A percentile compares a stretch with the other conserved stretches of the same genome.
These are phyloP conservation scores for Biston stratarius DNA, from an alignment of 2,888 invertebrate species.

Conservation along the genomic window DNA sequence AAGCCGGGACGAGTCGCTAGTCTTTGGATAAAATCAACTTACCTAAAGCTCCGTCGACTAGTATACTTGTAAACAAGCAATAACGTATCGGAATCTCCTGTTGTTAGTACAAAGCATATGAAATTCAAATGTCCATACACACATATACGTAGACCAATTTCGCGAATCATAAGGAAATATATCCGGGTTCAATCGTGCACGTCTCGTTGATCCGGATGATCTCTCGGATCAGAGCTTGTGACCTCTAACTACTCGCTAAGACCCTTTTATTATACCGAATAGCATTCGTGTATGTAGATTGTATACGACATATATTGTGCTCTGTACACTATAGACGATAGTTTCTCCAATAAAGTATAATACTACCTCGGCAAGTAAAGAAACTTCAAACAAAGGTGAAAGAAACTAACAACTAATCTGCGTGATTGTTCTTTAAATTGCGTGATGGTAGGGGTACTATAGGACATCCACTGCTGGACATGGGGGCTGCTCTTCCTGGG, in stretches of 20 bases:
- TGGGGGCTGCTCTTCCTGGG: no score
- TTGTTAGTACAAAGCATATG: conserved; percentile 3
- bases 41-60: no score
- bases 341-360: no score
- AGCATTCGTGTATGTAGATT: conserved; percentile 8
- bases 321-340: not conserved
- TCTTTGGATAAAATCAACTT: no score
- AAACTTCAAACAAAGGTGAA: no score
- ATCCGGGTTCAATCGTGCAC: conserved; percentile 30
- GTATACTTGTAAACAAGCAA: no score
- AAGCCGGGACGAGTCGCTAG: no score
- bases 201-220: conserved; percentile 44
- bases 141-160: conserved; percentile 10
- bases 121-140: conserved; percentile 2
- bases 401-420: no score
- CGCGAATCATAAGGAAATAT: conserved; percentile 30
- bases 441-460: no score
- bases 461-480: no score
- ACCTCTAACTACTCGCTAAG: conserved; percentile 42
- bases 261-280: conserved; percentile 43
- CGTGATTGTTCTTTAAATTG: no score
- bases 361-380: not conserved
- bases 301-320: conserved; percentile 7
- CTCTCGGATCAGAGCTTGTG: conserved; percentile 36
- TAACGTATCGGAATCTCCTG: not conserved